Evolutionary conservation across 2,113 vertebrate species (phyloP).

Genomic region (Tringa solitaria): DNA sequence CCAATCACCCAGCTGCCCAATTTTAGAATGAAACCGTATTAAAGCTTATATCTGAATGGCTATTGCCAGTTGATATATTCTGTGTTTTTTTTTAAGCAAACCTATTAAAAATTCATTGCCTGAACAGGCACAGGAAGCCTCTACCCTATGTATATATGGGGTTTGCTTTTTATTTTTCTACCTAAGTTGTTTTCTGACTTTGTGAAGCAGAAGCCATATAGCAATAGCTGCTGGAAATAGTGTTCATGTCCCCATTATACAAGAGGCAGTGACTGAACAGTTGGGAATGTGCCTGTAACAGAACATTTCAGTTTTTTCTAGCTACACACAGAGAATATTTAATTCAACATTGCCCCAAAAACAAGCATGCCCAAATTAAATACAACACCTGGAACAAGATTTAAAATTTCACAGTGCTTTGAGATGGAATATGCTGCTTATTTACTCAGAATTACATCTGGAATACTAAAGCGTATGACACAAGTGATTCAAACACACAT

Average conservation of each 20-base stretch:
- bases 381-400: background rate
- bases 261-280: background rate
- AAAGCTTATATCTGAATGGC: constrained; percentile 17
- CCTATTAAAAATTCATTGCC: constrained; percentile 59
- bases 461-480: background rate
- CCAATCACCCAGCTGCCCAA: constrained; percentile 42
- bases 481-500: background rate
- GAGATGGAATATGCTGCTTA: background rate
- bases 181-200: constrained; percentile 8
- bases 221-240: constrained; percentile 11
- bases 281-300: background rate
- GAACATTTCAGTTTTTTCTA: background rate
- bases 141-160: background rate
- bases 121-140: background rate
- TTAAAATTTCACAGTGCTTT: background rate
- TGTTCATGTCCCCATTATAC: background rate
- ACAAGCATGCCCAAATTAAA: background rate
- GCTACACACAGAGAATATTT: background rate
- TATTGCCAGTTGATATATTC: background rate
- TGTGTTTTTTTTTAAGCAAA: constrained; percentile 47
- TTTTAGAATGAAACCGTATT: background rate
- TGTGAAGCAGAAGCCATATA: constrained; percentile 2
- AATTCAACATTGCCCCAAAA: background rate
- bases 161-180: background rate
- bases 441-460: background rate